These are phyloP conservation scores for Rhinophrynus dorsalis DNA, from an alignment of 2,797 vertebrate species.

Conservation along the genomic window DNA sequence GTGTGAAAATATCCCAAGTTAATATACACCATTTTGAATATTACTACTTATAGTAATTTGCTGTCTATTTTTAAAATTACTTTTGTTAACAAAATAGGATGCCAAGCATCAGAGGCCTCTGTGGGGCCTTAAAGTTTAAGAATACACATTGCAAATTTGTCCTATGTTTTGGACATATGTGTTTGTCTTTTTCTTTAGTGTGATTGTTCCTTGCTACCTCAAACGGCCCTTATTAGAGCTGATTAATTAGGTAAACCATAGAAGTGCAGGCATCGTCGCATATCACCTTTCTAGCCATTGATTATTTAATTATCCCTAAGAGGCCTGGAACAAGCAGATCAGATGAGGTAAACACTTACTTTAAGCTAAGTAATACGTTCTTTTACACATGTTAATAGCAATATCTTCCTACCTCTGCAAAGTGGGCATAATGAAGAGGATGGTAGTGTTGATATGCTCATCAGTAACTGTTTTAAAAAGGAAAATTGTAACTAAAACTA, in stretches of 20 bases:
- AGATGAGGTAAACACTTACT: not conserved
- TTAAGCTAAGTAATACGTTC: not conserved
- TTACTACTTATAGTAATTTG: no score
- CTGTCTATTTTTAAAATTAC: no score
- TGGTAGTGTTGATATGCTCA: no score
- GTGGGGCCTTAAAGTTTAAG: no score
- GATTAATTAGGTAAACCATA: conserved; percentile 6
- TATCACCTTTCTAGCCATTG: not conserved
- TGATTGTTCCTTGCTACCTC: not conserved
- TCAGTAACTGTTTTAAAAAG: no score
- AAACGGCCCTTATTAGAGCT: not conserved
- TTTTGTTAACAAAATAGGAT: no score
- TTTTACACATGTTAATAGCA: not conserved
- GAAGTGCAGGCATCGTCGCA: not conserved
- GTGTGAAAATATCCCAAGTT: no score
- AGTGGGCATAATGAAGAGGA: not conserved
- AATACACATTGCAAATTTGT: no score
- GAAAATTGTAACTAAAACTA: no score
- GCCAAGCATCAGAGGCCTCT: no score
- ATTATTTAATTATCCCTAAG: conserved; percentile 5
- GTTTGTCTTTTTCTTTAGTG: not conserved
- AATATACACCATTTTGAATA: no score
- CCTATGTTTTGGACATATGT: no score
- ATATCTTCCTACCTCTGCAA: not conserved
- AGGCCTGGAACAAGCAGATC: not conserved